These are phyloP conservation scores for Rhombomys opimus DNA, from an alignment of 2,113 vertebrate species.

Conservation along the genomic window DNA sequence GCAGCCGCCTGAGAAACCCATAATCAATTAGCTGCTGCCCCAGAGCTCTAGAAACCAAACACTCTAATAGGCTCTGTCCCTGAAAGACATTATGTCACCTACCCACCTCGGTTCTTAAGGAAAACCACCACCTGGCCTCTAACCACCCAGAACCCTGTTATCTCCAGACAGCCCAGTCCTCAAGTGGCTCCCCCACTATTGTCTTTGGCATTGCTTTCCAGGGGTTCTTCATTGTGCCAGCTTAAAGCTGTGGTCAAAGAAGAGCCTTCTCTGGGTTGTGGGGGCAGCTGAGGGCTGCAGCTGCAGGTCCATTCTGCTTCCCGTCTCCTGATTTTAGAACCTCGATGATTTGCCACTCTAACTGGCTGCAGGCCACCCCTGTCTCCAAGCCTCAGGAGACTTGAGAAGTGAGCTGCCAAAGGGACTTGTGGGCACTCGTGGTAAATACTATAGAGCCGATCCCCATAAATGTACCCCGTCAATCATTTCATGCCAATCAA, in stretches of 20 bases:
- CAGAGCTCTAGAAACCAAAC: slow-evolving; percentile 27
- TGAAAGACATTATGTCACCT: not conserved
- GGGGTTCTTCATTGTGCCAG: not conserved
- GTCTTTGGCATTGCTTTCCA: not conserved
- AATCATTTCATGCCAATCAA: not conserved
- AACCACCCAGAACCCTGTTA: not conserved
- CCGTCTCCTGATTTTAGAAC: not conserved
- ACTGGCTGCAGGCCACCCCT: not conserved
- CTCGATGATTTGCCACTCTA: not conserved
- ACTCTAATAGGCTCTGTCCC: not conserved
- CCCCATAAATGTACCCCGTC: not conserved
- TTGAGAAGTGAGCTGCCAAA: not conserved
- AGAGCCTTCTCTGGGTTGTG: not conserved
- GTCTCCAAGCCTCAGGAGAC: slow-evolving; percentile 9
- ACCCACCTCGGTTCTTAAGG: not conserved
- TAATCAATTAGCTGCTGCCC: not conserved
- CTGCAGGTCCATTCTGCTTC: not conserved
- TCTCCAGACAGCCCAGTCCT: not conserved
- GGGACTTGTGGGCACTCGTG: not conserved
- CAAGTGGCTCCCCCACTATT: not conserved
- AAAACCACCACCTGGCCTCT: not conserved
- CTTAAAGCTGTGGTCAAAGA: not conserved
- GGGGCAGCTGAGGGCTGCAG: not conserved
- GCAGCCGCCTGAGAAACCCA: not conserved
- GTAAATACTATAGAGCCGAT: not conserved